Evolutionary conservation across 2,797 vertebrate species (phyloP).

Genomic region (Pangasius larnaudii): DNA sequence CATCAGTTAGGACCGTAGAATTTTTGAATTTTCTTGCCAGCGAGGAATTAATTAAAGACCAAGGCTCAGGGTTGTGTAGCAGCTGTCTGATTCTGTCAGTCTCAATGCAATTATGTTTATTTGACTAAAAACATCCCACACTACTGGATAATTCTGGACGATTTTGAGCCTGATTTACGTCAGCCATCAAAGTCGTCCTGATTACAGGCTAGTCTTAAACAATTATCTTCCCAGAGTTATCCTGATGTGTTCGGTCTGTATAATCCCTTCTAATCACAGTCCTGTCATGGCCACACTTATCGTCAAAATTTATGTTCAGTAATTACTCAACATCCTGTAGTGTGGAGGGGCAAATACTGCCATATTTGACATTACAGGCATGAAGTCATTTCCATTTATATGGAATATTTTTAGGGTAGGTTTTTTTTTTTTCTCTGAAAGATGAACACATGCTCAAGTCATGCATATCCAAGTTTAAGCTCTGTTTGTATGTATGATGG

Average conservation of each 20-base stretch:
- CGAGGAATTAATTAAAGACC: neutral
- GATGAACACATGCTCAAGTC: neutral
- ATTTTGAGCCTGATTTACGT: neutral
- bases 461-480: neutral
- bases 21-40: neutral
- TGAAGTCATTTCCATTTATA: conserved; percentile 6
- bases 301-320: neutral
- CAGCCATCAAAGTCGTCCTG: neutral
- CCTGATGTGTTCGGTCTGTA: neutral
- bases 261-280: neutral
- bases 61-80: neutral
- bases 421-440: neutral
- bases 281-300: neutral
- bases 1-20: neutral
- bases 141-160: neutral
- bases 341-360: neutral
- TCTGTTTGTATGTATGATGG: neutral
- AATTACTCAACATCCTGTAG: neutral
- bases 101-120: neutral
- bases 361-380: neutral
- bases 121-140: neutral
- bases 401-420: neutral
- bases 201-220: neutral
- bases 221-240: neutral
- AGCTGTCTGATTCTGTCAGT: too few species aligned